Base-by-base conservation (phyloP, 2,797 vertebrate genomes). In the Lerista edwardsae region DNA sequence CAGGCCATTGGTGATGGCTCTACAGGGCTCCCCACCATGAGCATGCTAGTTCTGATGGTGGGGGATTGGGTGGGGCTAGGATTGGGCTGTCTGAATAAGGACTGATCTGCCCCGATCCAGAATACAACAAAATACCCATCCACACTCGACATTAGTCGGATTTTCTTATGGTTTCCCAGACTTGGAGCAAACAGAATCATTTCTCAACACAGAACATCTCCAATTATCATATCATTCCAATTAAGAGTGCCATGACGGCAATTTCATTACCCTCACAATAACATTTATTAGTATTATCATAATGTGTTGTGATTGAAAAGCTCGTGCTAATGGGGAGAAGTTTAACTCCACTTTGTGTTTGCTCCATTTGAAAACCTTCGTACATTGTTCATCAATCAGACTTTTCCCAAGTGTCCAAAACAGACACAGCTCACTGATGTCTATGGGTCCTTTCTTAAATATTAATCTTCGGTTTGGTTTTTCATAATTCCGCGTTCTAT, bases 221-320 rank as follows among this genome's bases (percentile, higher is more conserved):
- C 88, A 94, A 92, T 94, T 94, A 95, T 41, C 90, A 85, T 81
- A 92, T 92, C 84, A 91, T 93, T 93, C 78, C 23, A 25, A 93
- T 93, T 94, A 96, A 95, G 92, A 3, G 79, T 62, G 86, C 82
- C 90, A 94, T 89, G 90, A 95, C 95, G 93, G 89, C 84, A 88
- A 85, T 92, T 93, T 94, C 93, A 95, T 95, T 95, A 94, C 83
- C 91, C 94, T 88, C 93, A 96, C 96, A 95, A 92, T 93, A 95
- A 95, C 93, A 90, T 94, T 95, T 95, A 95, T 95, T 94, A 94
- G 90, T 92, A 91, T 68, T 83, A 59, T 85, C 86, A 84, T 93
- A 93, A 94, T 62, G 89, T 94, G 93, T 93, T 95, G 91, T 93
- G 90, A 93, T 92, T 93, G 82, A 91, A 94, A 91, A 79, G 94